Conservation (phyloP, 2,888 invertebrate genomes). For the Lymantria dispar region DNA sequence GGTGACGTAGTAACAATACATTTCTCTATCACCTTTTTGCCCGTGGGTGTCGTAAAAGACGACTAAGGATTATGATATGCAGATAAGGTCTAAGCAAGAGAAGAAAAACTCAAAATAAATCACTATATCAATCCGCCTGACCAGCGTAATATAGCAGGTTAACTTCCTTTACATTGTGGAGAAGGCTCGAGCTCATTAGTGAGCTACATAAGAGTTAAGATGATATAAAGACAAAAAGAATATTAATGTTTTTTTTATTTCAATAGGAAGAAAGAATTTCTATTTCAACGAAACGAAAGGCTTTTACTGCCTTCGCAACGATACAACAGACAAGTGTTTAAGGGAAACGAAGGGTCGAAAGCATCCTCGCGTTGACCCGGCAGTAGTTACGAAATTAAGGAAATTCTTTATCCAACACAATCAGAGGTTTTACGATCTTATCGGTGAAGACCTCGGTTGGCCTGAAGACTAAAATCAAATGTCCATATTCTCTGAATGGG, state of each 20-base stretch:
- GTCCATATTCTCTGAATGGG: slow-evolving; percentile 11
- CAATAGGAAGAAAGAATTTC: slow-evolving; percentile 90
- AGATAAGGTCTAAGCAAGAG: no score
- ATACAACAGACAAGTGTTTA: slow-evolving; percentile 92
- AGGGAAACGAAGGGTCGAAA: slow-evolving; percentile 90
- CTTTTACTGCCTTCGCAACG: slow-evolving; percentile 95
- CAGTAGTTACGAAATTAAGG: slow-evolving; percentile 89
- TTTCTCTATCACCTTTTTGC: no score
- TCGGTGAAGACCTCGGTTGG: slow-evolving; percentile 97
- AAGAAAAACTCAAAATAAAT: no score
- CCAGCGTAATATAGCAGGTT: no score
- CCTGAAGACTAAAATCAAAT: slow-evolving; percentile 87
- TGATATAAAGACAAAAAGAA: no score
- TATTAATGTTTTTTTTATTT: slow-evolving; percentile 7
- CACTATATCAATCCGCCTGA: no score
- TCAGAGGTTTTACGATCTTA: slow-evolving; percentile 94
- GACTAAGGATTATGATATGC: no score
- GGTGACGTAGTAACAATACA: no score
- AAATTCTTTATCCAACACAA: slow-evolving; percentile 96
- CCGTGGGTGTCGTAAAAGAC: no score
- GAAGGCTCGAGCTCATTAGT: no score
- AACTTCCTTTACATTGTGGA: no score
- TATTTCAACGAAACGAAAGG: slow-evolving; percentile 98
- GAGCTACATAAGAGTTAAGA: no score
- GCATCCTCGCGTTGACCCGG: slow-evolving; percentile 92